Percentiles rank a stretch among this genome's conserved stretches.
Evolutionary conservation across 1,140 invertebrate genomes (phyloP).

Genomic region (Solenopsis invicta): DNA sequence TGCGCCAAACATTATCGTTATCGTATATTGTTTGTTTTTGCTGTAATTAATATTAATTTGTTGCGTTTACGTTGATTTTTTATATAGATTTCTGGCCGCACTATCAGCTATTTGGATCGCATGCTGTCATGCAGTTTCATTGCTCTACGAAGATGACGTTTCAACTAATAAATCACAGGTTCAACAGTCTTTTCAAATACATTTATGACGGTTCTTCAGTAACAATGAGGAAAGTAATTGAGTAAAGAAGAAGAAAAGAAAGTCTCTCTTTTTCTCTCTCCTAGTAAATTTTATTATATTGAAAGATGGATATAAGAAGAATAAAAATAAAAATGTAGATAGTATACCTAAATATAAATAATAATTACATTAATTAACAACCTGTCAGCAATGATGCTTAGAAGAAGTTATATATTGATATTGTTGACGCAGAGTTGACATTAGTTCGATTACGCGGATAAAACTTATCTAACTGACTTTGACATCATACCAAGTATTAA

Average conservation of each 20-base stretch:
- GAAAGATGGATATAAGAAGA: background rate
- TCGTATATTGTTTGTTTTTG: constrained; percentile 2
- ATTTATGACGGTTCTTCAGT: constrained; percentile 69
- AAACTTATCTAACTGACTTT: background rate
- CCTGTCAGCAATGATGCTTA: background rate
- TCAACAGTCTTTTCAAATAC: constrained; percentile 70
- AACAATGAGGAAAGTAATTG: constrained; percentile 61
- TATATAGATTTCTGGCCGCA: background rate
- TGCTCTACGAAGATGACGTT: constrained; percentile 20
- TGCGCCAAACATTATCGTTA: background rate
- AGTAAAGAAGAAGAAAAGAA: constrained; percentile 53
- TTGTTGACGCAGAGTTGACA: background rate
- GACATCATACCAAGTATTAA: background rate
- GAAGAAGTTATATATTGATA: background rate
- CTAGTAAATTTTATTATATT: background rate
- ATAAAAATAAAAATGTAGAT: constrained; percentile 10
- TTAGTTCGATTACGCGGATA: background rate
- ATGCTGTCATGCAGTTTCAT: background rate
- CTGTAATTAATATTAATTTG: background rate
- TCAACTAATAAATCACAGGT: constrained; percentile 77
- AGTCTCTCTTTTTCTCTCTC: background rate
- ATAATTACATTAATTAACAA: constrained; percentile 12
- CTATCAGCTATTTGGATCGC: background rate
- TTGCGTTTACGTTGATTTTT: background rate
- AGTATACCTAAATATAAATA: constrained; percentile 8